Base-by-base conservation (phyloP, 2,888 invertebrate genomes). In the Anoncus sp. region DNA sequence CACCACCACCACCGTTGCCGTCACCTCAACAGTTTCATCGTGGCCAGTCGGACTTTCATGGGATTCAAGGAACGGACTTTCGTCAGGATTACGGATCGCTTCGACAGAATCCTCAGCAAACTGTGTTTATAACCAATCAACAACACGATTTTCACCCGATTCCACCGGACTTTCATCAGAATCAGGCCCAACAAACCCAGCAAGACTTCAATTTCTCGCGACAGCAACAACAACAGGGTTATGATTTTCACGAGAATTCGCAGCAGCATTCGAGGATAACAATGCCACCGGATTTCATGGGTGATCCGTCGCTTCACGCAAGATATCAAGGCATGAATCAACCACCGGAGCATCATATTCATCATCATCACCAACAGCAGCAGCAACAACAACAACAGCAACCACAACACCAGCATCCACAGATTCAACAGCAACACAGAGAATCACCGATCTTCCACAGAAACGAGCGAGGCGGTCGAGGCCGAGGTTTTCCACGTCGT, bases 1-100 rank as follows among this genome's bases (percentile, higher is more conserved):
- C 75, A 22, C 76, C 83, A 12, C 85, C 85, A 12, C 85, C 85
- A 12, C 88, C 88, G 3, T 83, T 87, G 3, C 89, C 89, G 9
- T 86, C 87, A 0, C 84, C 86, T 0, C 86, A 87, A 0, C 81
- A 86, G 40, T 89, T 88, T 71, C 88, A 87, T 53, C 87, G 86
- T 2, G 79, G 80, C 31, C 88, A 83, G 22, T 53, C 78, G 6
- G 83, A 83, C 7, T 84, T 84, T 51, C 81, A 81, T 51, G 79
- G 75, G n/a, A 49, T 72, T 18, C 84, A 77, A 69, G 77, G 76
- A 24, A 57, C 83, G 18, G 87, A 88, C 27, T 89, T 88, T 53
- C 85, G 84, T 35, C 83, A 84, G 55, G 83, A 82, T 20, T 84
- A 79, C 43, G 75, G 80, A 6, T 65, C 86, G 38, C 83, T 83